Conservation (phyloP, 92 coral and sea anemone genomes). For the Heteractis magnifica region DNA sequence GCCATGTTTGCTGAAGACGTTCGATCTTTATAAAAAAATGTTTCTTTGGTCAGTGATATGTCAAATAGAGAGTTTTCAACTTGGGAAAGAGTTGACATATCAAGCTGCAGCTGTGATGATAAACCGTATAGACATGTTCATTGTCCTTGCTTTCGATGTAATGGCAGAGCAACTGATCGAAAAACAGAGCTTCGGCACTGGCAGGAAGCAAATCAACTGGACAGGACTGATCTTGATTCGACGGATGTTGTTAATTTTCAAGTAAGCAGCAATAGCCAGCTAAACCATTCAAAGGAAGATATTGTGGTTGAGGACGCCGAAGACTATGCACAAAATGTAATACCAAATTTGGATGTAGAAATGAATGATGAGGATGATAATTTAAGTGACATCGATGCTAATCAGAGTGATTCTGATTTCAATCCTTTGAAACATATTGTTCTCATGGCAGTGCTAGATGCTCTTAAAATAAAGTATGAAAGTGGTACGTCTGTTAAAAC, state of each 20-base stretch:
- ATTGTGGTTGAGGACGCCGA: too few relatives aligned
- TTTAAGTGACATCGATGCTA: background rate
- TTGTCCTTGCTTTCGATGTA: conserved; percentile 62
- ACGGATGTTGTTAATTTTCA: background rate
- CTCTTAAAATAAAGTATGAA: conserved; percentile 58
- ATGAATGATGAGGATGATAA: background rate
- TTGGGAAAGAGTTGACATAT: conserved; percentile 53
- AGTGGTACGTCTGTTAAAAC: conserved; percentile 55
- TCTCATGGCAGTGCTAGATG: conserved; percentile 59
- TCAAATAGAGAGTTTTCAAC: conserved; percentile 9
- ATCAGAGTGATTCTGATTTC: background rate
- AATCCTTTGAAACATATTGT: conserved; percentile 44
- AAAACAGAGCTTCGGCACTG: conserved; percentile 65
- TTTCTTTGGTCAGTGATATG: background rate
- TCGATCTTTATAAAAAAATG: too few relatives aligned
- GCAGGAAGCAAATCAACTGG: conserved; percentile 40
- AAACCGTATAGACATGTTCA: conserved; percentile 71
- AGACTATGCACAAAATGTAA: background rate
- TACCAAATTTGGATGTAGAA: background rate
- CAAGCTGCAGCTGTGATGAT: conserved; percentile 55
- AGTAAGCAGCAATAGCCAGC: background rate
- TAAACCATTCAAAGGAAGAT: too few relatives aligned
- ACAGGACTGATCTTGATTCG: background rate
- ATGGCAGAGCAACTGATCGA: conserved; percentile 66
- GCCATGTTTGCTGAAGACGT: too few relatives aligned